Evolutionary conservation across 2,888 invertebrate genomes (phyloP).

Genomic region (Phalera bucephala): DNA sequence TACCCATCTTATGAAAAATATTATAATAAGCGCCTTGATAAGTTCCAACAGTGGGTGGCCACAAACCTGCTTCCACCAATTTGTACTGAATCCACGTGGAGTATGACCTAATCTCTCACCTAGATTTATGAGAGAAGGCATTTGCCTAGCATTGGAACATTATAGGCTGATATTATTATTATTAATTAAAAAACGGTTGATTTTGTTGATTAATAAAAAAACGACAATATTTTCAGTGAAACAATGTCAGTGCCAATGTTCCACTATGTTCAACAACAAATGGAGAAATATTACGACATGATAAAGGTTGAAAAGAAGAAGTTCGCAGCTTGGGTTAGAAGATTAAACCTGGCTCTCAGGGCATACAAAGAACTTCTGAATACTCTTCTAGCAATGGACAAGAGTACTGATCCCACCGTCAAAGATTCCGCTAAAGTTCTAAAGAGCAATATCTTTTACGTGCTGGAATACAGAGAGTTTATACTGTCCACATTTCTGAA

Average conservation of each 20-base stretch:
- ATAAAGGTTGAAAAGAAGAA: slow-evolving; percentile 94
- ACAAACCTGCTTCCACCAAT: no score
- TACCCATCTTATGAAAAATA: no score
- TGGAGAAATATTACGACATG: slow-evolving; percentile 93
- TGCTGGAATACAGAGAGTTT: slow-evolving; percentile 96
- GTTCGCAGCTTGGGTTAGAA: slow-evolving; percentile 90
- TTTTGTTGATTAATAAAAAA: no score
- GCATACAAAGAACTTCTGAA: slow-evolving; percentile 92
- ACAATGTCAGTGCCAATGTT: slow-evolving; percentile 96
- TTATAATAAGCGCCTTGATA: no score
- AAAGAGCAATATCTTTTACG: slow-evolving; percentile 96
- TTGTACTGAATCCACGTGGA: no score
- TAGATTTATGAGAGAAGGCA: no score
- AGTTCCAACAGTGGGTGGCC: no score
- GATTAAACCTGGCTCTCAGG: slow-evolving; percentile 93
- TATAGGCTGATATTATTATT: no score
- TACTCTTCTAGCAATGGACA: slow-evolving; percentile 92
- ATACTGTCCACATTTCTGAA: slow-evolving; percentile 90
- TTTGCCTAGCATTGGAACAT: no score
- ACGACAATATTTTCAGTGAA: slow-evolving; percentile 90
- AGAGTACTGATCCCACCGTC: slow-evolving; percentile 86
- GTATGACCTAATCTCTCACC: no score
- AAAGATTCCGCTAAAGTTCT: slow-evolving; percentile 92
- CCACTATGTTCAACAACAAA: slow-evolving; percentile 96
- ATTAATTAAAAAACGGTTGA: no score